Percentiles rank a stretch among this genome's conserved stretches.
Conservation (phyloP, 2,888 invertebrate genomes). For the Mimas tiliae region DNA sequence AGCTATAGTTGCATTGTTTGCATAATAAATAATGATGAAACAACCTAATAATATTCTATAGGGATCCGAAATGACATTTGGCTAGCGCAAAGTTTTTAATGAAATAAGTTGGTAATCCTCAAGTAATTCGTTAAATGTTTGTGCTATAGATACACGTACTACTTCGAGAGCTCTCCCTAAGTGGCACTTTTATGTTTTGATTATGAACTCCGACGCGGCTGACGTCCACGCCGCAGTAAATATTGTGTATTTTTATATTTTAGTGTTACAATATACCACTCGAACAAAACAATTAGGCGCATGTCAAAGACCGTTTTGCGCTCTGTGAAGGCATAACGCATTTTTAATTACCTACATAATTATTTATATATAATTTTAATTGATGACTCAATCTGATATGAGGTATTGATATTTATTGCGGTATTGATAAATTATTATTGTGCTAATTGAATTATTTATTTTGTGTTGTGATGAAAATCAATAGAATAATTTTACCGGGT, state of each 20-base stretch:
- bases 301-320: no score
- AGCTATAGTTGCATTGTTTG: neutral
- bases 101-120: conserved; percentile 78
- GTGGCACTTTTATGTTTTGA: conserved; percentile 50
- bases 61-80: conserved; percentile 74
- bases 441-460: no score
- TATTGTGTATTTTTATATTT: neutral
- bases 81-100: conserved; percentile 71
- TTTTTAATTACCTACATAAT: no score
- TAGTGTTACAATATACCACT: no score
- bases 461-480: no score
- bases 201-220: conserved; percentile 33
- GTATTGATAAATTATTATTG: no score
- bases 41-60: conserved; percentile 65
- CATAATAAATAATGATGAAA: conserved; percentile 42
- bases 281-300: no score
- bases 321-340: no score
- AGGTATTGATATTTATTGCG: no score
- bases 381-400: no score
- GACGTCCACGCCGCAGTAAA: neutral
- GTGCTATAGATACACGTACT: conserved; percentile 57
- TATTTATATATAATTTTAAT: no score
- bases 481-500: no score
- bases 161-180: conserved; percentile 51
- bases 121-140: conserved; percentile 74